Conservation (phyloP, 1,140 invertebrate species). For the Brachionus rubens region DNA sequence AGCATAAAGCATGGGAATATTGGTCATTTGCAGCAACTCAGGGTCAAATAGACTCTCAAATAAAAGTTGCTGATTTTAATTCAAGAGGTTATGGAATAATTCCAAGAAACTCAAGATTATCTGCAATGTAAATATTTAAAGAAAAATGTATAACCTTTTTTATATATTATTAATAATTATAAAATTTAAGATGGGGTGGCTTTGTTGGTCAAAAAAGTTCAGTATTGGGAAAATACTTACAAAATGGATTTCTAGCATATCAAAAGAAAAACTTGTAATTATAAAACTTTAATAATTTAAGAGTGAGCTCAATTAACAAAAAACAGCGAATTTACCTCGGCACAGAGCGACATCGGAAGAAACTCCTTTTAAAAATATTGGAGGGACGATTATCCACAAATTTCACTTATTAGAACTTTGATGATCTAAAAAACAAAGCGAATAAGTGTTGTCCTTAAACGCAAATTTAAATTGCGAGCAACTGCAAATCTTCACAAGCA, state of each 20-base stretch:
- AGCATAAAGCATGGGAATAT: neutral
- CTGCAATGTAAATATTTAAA: neutral
- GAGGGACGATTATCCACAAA: too few relatives aligned
- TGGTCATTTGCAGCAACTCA: neutral
- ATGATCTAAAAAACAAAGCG: too few relatives aligned
- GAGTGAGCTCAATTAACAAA: too few relatives aligned
- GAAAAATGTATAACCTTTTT: neutral
- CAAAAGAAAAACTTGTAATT: neutral
- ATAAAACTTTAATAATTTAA: too few relatives aligned
- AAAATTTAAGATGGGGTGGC: neutral
- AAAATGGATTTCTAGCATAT: neutral
- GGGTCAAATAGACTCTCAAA: constrained; percentile 1
- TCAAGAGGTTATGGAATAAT: neutral
- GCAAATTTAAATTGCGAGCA: too few relatives aligned
- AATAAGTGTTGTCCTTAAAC: too few relatives aligned
- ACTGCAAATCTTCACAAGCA: too few relatives aligned
- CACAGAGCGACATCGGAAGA: too few relatives aligned
- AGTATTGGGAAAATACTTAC: neutral
- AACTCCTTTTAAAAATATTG: too few relatives aligned
- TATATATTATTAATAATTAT: neutral
- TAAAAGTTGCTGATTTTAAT: neutral
- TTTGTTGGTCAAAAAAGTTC: neutral
- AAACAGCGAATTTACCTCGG: too few relatives aligned
- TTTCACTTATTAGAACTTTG: too few relatives aligned
- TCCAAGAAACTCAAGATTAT: neutral